phyloP scores from a whole-genome alignment of 2,888 invertebrate species.

The Acrobasis consociella region DNA sequence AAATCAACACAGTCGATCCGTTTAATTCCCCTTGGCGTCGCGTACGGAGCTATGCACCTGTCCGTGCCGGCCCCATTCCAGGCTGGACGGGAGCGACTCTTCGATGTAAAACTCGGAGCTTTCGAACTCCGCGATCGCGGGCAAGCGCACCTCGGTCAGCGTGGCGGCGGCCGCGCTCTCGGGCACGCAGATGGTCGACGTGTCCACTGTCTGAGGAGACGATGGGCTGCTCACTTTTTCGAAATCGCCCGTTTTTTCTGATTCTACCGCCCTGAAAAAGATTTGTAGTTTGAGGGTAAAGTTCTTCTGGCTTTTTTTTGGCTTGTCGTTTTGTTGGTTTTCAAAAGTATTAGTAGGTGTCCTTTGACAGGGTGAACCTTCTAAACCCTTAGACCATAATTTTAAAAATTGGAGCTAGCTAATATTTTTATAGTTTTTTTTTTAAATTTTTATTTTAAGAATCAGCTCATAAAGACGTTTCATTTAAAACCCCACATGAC shows the following conservation, averaged over 20 bases:
- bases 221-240: slow-evolving; percentile 87
- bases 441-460: too few relatives aligned
- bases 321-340: too few relatives aligned
- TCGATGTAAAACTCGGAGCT: slow-evolving; percentile 94
- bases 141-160: slow-evolving; percentile 82
- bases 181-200: slow-evolving; percentile 68
- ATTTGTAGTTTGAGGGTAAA: not conserved
- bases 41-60: slow-evolving; percentile 63
- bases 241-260: slow-evolving; percentile 92
- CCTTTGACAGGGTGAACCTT: too few relatives aligned
- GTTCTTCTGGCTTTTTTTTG: too few relatives aligned
- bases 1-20: slow-evolving; percentile 19
- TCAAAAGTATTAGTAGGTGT: too few relatives aligned
- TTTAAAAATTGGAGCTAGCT: too few relatives aligned
- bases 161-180: slow-evolving; percentile 80
- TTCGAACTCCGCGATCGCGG: slow-evolving; percentile 83
- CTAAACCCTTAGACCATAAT: too few relatives aligned
- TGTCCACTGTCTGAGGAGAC: slow-evolving; percentile 64
- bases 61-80: slow-evolving; percentile 85
- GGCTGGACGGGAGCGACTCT: slow-evolving; percentile 93
- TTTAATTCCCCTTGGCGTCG: slow-evolving; percentile 8
- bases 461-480: too few relatives aligned
- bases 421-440: too few relatives aligned
- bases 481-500: too few relatives aligned
- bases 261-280: slow-evolving; percentile 86